Evolutionary conservation across 2,113 vertebrate genomes (phyloP).

Genomic region (Rafetus swinhoei): DNA sequence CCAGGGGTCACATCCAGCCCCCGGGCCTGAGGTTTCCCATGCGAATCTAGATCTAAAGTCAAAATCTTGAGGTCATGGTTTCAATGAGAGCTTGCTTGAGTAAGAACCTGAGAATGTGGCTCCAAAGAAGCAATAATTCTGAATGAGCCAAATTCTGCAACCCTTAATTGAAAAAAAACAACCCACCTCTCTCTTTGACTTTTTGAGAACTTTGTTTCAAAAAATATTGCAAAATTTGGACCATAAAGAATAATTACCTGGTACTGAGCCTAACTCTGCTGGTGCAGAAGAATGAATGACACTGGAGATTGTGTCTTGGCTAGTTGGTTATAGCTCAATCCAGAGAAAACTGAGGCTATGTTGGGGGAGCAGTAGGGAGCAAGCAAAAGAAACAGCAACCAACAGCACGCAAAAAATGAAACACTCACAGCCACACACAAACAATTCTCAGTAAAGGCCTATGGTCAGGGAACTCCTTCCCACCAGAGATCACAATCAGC

Average conservation of each 20-base stretch:
- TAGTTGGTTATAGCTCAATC: not conserved
- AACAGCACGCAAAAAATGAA: not conserved
- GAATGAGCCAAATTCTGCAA: not conserved
- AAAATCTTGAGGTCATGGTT: not conserved
- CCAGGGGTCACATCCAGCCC: too few relatives aligned
- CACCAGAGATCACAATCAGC: not conserved
- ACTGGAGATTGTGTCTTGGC: not conserved
- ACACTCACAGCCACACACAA: not conserved
- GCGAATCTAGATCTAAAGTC: not conserved
- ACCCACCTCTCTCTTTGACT: not conserved
- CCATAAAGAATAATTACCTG: not conserved
- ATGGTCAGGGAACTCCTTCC: not conserved
- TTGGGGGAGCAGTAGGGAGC: not conserved
- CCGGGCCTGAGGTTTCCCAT: too few relatives aligned
- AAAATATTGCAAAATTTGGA: not conserved
- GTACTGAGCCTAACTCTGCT: not conserved
- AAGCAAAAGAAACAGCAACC: not conserved
- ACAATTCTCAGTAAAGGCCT: not conserved
- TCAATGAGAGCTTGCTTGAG: not conserved
- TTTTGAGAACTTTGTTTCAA: not conserved
- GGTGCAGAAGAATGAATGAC: not conserved
- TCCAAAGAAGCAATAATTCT: not conserved
- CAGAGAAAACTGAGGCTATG: not conserved
- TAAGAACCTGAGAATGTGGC: not conserved
- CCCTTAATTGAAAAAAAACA: not conserved